phyloP scores from a whole-genome alignment of 1,140 invertebrate genomes.

The Spodoptera litura region DNA sequence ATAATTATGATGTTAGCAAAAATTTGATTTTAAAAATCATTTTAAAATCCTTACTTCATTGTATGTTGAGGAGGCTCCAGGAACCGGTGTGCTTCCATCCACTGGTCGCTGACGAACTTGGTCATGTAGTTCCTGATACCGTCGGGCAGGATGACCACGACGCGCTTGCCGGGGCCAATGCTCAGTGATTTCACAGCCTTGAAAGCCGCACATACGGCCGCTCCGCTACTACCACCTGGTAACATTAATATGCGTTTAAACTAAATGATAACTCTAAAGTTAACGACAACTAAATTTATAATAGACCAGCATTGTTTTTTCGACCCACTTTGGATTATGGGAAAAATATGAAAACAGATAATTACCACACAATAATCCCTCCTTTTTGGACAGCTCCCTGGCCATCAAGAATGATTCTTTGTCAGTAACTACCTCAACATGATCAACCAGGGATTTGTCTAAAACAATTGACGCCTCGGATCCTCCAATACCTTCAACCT shows the following conservation, averaged over 20 bases:
- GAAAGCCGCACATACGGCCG: constrained; percentile 92
- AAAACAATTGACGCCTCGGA: constrained; percentile 98
- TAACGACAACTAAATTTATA: too few relatives aligned
- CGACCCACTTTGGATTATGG: too few relatives aligned
- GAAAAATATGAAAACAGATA: neutral
- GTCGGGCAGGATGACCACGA: constrained; percentile 96
- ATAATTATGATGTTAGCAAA: too few relatives aligned
- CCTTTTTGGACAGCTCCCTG: constrained; percentile 93
- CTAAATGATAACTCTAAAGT: too few relatives aligned
- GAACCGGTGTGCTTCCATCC: constrained; percentile 96
- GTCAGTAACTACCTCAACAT: constrained; percentile 94
- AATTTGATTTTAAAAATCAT: too few relatives aligned
- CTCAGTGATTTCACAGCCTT: constrained; percentile 92
- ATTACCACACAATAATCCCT: constrained; percentile 96
- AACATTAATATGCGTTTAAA: neutral
- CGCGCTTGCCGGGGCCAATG: constrained; percentile 89
- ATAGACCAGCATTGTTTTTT: too few relatives aligned
- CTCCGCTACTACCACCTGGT: constrained; percentile 95
- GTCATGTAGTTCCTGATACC: constrained; percentile 99
- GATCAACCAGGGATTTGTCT: constrained; percentile 91
- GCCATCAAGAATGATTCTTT: constrained; percentile 93
- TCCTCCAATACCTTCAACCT: constrained; percentile 92
- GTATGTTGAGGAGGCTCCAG: constrained; percentile 28
- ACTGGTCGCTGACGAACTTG: constrained; percentile 97
- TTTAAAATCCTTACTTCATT: constrained; percentile 17